phyloP scores from a whole-genome alignment of 2,113 vertebrate genomes.

The Capreolus pygargus region DNA sequence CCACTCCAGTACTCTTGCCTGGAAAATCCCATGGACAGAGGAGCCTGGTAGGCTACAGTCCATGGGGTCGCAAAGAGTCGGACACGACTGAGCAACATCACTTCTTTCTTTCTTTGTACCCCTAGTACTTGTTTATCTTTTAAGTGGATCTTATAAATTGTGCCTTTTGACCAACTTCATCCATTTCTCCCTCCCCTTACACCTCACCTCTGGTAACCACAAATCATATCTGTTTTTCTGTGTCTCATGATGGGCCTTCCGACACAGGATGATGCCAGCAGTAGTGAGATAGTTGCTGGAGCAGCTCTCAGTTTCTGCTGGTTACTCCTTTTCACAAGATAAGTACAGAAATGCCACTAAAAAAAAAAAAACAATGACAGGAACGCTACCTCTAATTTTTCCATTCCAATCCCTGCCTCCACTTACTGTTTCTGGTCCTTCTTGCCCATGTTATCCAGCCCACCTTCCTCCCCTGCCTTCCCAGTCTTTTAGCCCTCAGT shows the following conservation, averaged over 20 bases:
- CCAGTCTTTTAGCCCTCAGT: not conserved
- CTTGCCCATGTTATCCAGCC: accelerated
- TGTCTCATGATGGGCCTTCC: not conserved
- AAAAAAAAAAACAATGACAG: not conserved
- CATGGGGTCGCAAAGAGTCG: too few species aligned
- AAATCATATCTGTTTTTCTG: not conserved
- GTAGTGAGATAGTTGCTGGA: not conserved
- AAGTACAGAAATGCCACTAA: not conserved
- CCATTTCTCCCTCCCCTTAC: not conserved
- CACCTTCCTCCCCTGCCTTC: not conserved
- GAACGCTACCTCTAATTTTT: not conserved
- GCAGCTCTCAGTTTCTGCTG: not conserved
- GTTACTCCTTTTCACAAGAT: not conserved
- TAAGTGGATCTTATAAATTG: not conserved
- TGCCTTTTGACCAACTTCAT: not conserved
- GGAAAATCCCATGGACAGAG: too few species aligned
- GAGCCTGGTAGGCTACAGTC: too few species aligned
- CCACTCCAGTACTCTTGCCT: too few species aligned
- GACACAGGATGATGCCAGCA: not conserved
- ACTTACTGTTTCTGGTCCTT: not conserved
- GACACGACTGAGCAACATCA: too few species aligned
- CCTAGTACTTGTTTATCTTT: not conserved
- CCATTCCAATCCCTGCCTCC: too few species aligned
- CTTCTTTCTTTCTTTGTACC: too few species aligned
- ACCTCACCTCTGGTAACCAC: not conserved